Base-by-base conservation (phyloP, 2,888 invertebrate genomes). In the Embidobia sp. region DNA sequence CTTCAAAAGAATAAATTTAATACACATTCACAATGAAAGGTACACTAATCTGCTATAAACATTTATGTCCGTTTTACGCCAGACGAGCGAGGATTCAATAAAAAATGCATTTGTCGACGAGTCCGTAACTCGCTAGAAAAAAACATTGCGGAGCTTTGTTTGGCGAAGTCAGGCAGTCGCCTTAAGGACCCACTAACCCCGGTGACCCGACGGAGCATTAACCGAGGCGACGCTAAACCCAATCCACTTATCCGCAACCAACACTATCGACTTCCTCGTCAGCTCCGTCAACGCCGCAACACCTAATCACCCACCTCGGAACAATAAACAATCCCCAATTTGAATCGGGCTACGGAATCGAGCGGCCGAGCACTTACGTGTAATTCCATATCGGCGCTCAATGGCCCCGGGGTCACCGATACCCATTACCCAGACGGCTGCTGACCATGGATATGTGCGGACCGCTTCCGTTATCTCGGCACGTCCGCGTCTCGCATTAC, bases 381-480 rank as follows among this genome's bases (percentile, higher is more conserved):
- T 69, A 69, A 69, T 69, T 69, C 59, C 69, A 69, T 69, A 69
- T 49, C 42, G 33, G 22, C 11, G 49, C 49, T 59, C 59, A 69
- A 59, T 59, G 69, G 69, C 69, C 16, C 40, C 42, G 33, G 59
- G 49, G 69, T 69, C 42, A 69, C 29, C 49, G 69, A 55, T 72
- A 55, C 46, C 63, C 72, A 70, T 70, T 61, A 61, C n/a, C n/a
- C n/a, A n/a, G n/a, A n/a, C 18, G 19, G 10, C n/a, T 2, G 11
- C n/a, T 16, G 37, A 15, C 33, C 13, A 6, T 26, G 48, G 19
- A 8, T 29, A 2, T 19, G 35, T 37, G 13, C 15, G 11, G 16
- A 27, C 10, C 69, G 33, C 31, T 59, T 51, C 59, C 69, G 69
- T 70, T 70, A 70, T 70, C 69, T 59, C 59, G 27, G 44, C 59